Evolutionary conservation across 2,113 vertebrate genomes (phyloP).

Genomic region (Psittacula cyanocephala): DNA sequence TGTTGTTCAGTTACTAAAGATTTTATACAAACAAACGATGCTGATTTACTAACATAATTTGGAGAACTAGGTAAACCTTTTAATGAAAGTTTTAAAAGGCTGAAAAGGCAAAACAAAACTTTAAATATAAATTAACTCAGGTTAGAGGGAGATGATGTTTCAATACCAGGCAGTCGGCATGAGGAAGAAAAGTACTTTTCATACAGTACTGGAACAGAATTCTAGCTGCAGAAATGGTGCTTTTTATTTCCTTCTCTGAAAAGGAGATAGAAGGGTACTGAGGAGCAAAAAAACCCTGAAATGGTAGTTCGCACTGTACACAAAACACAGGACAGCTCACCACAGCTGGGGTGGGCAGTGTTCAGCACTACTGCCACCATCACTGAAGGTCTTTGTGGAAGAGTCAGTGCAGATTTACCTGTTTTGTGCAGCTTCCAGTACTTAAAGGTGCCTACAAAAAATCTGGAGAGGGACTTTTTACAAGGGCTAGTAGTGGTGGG

Average conservation of each 20-base stretch:
- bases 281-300: neutral
- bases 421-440: neutral
- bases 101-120: neutral
- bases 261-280: neutral
- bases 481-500: neutral
- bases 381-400: neutral
- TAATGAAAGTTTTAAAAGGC: neutral
- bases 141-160: neutral
- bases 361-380: neutral
- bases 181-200: neutral
- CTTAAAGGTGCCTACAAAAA: neutral
- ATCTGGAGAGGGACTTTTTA: neutral
- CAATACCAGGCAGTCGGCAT: neutral
- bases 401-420: neutral
- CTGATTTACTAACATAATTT: neutral
- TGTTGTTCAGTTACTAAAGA: neutral
- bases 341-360: neutral
- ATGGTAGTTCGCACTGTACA: neutral
- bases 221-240: neutral
- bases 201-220: neutral
- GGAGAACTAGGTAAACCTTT: neutral
- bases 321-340: neutral
- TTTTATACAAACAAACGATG: neutral
- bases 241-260: neutral
- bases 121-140: neutral